Conservation (phyloP, 2,797 vertebrate species). For the Nannoperca obscura region DNA sequence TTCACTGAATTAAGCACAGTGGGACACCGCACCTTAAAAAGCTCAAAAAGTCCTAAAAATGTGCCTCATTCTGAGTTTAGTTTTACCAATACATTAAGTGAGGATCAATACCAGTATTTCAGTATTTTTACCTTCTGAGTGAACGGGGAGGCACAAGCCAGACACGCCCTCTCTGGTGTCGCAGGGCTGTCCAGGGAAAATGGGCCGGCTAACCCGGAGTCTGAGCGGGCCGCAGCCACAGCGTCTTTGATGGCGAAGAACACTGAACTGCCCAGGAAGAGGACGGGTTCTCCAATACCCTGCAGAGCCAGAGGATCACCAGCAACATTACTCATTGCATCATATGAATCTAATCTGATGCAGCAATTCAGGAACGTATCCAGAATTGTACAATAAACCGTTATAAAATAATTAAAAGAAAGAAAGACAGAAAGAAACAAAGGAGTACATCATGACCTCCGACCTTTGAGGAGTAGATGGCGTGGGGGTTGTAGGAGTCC, state of each 20-base stretch:
- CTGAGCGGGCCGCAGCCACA: constrained; percentile 78
- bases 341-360: too few species aligned
- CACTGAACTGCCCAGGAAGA: constrained; percentile 91
- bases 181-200: constrained; percentile 88
- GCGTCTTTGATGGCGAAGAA: constrained; percentile 93
- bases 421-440: background rate
- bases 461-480: constrained; percentile 94
- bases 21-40: background rate
- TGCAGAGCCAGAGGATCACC: constrained; percentile 50
- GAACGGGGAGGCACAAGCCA: constrained; percentile 87
- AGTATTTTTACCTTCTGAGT: constrained; percentile 86
- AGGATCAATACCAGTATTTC: too few species aligned
- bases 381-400: too few species aligned
- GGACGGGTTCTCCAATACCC: constrained; percentile 90
- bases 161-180: constrained; percentile 86
- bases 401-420: background rate
- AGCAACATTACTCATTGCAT: accelerated
- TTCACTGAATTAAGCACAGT: background rate
- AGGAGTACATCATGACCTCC: background rate
- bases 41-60: background rate
- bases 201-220: constrained; percentile 79
- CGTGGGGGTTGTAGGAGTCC: constrained; percentile 83
- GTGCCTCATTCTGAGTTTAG: background rate
- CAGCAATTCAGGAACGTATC: too few species aligned
- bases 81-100: background rate